These are phyloP conservation scores for Drosophila quinaria DNA, from an alignment of 2,888 invertebrate genomes.

Conservation along the genomic window DNA sequence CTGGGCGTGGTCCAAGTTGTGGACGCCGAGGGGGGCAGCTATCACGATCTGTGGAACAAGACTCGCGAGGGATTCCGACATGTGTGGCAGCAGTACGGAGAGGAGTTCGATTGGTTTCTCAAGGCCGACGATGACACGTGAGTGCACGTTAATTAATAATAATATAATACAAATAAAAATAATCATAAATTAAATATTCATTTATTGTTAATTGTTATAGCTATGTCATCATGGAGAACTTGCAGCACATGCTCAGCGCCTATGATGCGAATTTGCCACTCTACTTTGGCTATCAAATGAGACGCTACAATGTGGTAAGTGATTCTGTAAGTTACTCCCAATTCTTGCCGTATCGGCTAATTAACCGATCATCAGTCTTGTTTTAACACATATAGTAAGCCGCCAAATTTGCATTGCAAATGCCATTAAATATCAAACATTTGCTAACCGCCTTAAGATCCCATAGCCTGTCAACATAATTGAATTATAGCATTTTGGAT, in stretches of 20 bases:
- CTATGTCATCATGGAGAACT: conserved; percentile 97
- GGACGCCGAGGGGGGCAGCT: conserved; percentile 90
- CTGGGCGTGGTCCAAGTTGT: conserved; percentile 93
- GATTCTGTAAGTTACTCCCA: neutral
- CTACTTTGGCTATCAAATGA: conserved; percentile 94
- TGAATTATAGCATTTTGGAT: conserved; percentile 31
- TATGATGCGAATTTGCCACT: conserved; percentile 91
- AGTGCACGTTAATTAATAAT: conserved; percentile 85
- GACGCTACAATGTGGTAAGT: conserved; percentile 79
- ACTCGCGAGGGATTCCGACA: conserved; percentile 97
- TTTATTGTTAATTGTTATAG: conserved; percentile 86
- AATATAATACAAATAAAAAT: no score
- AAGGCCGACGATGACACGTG: conserved; percentile 99
- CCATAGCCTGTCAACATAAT: conserved; percentile 4
- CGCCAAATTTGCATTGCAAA: conserved; percentile 47
- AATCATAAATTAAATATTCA: no score
- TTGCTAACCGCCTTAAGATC: conserved; percentile 14
- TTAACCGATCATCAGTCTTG: conserved; percentile 23
- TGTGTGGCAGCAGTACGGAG: conserved; percentile 92
- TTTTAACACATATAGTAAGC: neutral
- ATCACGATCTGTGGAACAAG: conserved; percentile 97
- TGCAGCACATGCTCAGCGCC: conserved; percentile 93
- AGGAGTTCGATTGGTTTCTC: conserved; percentile 97
- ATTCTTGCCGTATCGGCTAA: neutral
- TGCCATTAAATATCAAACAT: conserved; percentile 18